A percentile compares a stretch with the other conserved stretches of the same genome.
Conservation (phyloP, 1,140 invertebrate genomes). For the Dendroctonus ponderosae region DNA sequence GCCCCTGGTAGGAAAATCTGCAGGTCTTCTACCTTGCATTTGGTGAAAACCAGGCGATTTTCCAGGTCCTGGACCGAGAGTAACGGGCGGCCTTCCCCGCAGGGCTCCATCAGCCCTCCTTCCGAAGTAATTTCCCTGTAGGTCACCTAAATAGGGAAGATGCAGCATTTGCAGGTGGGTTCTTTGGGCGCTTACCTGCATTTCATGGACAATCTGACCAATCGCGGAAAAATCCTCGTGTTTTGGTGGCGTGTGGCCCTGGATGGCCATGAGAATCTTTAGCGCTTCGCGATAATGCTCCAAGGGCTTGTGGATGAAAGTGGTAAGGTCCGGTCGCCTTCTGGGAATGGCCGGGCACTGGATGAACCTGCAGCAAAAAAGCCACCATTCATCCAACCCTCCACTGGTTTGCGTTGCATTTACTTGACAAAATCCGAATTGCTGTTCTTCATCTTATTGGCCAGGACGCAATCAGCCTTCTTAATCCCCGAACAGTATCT, state of each 20-base stretch:
- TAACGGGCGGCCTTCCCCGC: slow-evolving; percentile 74
- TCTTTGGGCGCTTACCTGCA: slow-evolving; percentile 48
- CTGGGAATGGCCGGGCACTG: slow-evolving; percentile 75
- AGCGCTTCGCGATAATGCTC: slow-evolving; percentile 69
- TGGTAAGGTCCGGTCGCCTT: slow-evolving; percentile 76
- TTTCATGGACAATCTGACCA: slow-evolving; percentile 52
- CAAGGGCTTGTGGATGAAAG: slow-evolving; percentile 74
- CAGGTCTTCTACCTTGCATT: slow-evolving; percentile 66
- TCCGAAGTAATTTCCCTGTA: slow-evolving; percentile 79
- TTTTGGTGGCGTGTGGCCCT: slow-evolving; percentile 50
- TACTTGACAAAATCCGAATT: slow-evolving; percentile 45
- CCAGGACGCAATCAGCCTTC: slow-evolving; percentile 76
- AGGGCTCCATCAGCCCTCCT: slow-evolving; percentile 78
- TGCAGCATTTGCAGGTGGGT: background rate
- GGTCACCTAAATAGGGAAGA: slow-evolving; percentile 51
- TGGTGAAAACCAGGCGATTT: slow-evolving; percentile 79
- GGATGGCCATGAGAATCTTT: slow-evolving; percentile 55
- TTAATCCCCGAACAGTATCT: slow-evolving; percentile 79
- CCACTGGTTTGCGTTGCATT: background rate
- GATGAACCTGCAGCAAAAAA: slow-evolving; percentile 58
- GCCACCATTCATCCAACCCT: background rate
- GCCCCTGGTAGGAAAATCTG: background rate
- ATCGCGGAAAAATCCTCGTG: slow-evolving; percentile 53
- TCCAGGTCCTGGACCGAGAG: slow-evolving; percentile 79
- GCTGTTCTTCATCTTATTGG: slow-evolving; percentile 57